Evolutionary conservation across 2,113 vertebrate species (phyloP), one percentile per base, ranked within the genome.

Genomic region (Phalacrocorax brasilianus): DNA sequence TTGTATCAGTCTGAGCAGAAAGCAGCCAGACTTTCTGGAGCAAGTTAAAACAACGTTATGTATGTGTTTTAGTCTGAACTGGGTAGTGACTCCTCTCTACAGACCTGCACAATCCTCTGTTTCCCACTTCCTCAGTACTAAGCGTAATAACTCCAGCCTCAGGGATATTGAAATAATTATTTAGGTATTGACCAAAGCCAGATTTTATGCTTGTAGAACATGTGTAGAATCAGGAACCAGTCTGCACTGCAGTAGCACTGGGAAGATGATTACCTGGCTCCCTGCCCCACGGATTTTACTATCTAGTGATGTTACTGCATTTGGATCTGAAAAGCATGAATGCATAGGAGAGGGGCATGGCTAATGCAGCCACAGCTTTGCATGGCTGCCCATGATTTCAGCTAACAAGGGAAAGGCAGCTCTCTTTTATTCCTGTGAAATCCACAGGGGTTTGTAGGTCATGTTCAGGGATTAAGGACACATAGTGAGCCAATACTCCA

Each of bases 11-110:
- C n/a, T 38, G 66, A 63, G 40, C 85, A 89, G 44, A 40, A 76
- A 40, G 71, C 24, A 79, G 79, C 42, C 63, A n/a, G 42, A 4
- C 23, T 35, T 80, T 38, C 19, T 33, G 52, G 72, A 82, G 56
- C 77, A 27, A 14, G 22, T 44, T 4, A 4, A 12, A 44, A 4
- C 3, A 26, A 5, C 0, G 2, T 42, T 32, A 15, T 7, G 1
- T 19, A 4, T 2, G 3, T n/a, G 32, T 1, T 30, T 5, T 4
- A 0, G 19, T 61, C 85, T 2, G 14, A 27, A 5, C 8, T 10
- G 67, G 32, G 17, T 38, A 33, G 8, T 12, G 56, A 6, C 35
- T 76, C 6, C 50, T 82, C 17, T 40, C 38, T 44, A 23, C 23
- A 27, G 58, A 8, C 8, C 62, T 35, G 42, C 15, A 3, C 58